Evolutionary conservation across 2,113 vertebrate species (phyloP).

Genomic region (Gopherus evgoodei): DNA sequence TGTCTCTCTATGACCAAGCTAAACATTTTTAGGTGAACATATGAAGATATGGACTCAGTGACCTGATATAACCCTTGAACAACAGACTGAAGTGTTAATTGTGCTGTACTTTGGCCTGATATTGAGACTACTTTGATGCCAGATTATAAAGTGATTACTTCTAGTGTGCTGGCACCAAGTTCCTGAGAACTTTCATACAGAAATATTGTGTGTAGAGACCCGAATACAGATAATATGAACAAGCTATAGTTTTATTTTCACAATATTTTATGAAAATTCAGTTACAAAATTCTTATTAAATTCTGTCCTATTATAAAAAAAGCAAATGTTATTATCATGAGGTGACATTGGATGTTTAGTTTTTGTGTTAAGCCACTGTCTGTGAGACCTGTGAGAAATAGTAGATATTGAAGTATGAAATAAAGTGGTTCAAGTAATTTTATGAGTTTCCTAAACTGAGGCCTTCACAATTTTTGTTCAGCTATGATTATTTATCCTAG

Average conservation of each 20-base stretch:
- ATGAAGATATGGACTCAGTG: too few relatives aligned
- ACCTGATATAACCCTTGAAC: too few relatives aligned
- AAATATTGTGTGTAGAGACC: not conserved
- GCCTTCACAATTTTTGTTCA: not conserved
- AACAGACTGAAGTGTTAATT: too few relatives aligned
- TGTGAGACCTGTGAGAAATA: not conserved
- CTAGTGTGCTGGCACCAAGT: not conserved
- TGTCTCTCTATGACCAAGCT: too few relatives aligned
- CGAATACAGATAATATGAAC: not conserved
- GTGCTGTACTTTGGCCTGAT: not conserved
- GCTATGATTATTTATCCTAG: not conserved
- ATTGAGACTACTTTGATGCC: too few relatives aligned
- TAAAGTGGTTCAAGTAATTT: accelerated
- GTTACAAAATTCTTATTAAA: not conserved
- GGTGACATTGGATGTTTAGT: not conserved
- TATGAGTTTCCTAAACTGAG: not conserved
- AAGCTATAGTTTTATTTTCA: not conserved
- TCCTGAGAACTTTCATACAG: not conserved
- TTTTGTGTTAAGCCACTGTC: not conserved
- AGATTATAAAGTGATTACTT: not conserved
- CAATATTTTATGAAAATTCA: not conserved
- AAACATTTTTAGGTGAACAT: too few relatives aligned
- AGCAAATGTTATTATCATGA: not conserved
- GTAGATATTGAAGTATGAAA: not conserved
- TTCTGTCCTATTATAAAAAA: not conserved